Conservation (phyloP, 2,113 vertebrate genomes). For the Notiomystis cincta region DNA sequence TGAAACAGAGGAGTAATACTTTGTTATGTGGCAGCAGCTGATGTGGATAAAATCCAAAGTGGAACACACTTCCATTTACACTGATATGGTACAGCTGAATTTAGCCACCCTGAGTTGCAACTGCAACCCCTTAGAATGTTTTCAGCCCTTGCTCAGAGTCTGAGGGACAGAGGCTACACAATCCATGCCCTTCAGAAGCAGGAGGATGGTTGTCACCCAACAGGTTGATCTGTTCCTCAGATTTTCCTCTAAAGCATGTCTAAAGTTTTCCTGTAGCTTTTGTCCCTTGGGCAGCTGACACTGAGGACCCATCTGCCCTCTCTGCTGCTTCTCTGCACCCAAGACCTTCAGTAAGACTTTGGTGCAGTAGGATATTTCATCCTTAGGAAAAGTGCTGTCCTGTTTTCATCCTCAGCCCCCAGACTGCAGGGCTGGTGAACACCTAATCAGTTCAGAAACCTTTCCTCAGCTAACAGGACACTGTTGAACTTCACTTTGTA, state of each 20-base stretch:
- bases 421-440: not conserved
- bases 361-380: not conserved
- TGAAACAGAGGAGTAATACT: not conserved
- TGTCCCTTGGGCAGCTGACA: fast-evolving
- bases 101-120: not conserved
- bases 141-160: not conserved
- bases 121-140: not conserved
- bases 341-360: not conserved
- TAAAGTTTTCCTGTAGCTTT: not conserved
- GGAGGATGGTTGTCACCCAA: not conserved
- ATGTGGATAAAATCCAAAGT: not conserved
- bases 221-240: not conserved
- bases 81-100: not conserved
- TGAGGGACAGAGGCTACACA: not conserved
- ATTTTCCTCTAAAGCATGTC: not conserved
- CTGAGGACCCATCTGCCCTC: not conserved
- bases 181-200: not conserved
- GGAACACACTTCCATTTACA: not conserved
- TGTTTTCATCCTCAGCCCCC: not conserved
- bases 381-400: not conserved
- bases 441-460: not conserved
- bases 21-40: not conserved
- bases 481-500: not conserved
- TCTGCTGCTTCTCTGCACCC: not conserved
- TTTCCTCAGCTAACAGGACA: not conserved